Percentiles rank a stretch among this genome's conserved stretches.
phyloP scores from a whole-genome alignment of 2,113 vertebrate species.

The Podarcis cretensis region DNA sequence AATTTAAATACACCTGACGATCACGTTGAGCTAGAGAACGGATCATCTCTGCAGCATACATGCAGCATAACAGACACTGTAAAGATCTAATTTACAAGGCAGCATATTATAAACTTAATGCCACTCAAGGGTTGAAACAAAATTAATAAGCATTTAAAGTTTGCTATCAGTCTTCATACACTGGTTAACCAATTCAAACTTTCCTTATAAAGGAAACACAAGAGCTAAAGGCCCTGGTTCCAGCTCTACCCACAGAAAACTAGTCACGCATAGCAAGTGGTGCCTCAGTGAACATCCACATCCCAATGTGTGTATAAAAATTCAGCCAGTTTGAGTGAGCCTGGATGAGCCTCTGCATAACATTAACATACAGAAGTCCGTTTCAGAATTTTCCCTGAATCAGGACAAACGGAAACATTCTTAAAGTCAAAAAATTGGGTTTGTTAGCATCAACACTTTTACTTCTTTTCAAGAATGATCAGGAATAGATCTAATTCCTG shows the following conservation, averaged over 20 bases:
- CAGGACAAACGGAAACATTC: background rate
- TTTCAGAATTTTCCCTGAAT: background rate
- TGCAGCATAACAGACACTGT: background rate
- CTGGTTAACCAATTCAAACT: background rate
- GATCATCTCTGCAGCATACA: background rate
- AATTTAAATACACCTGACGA: rapidly evolving
- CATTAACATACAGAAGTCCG: background rate
- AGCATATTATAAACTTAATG: background rate
- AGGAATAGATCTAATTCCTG: background rate
- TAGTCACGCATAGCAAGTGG: background rate
- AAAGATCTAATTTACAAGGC: background rate
- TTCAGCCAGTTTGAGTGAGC: background rate
- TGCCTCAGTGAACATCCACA: background rate
- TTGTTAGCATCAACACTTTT: background rate
- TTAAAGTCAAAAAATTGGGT: background rate
- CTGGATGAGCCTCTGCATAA: background rate
- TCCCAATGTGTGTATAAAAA: background rate
- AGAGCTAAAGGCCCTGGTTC: no score
- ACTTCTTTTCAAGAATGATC: background rate
- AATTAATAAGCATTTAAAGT: background rate
- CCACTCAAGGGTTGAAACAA: background rate
- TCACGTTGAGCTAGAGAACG: background rate
- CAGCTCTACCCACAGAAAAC: background rate
- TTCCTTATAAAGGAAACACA: background rate
- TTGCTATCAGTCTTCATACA: background rate